These are phyloP conservation scores for Phrynosoma platyrhinos DNA, from an alignment of 2,113 vertebrate genomes.

Conservation along the genomic window DNA sequence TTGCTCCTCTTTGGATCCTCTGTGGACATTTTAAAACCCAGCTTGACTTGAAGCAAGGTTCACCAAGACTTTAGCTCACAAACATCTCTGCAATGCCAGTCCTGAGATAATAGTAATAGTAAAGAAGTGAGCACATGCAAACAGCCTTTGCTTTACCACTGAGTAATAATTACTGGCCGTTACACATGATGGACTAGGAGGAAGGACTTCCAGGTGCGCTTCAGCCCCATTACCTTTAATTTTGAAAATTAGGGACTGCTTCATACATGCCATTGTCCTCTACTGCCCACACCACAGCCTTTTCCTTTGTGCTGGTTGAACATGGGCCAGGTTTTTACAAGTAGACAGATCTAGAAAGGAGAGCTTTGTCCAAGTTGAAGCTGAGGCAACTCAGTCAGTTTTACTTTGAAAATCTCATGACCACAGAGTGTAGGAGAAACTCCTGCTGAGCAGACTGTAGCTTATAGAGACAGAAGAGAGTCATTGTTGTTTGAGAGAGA, in stretches of 20 bases:
- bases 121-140: neutral
- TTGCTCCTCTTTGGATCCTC: neutral
- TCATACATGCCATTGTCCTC: neutral
- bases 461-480: neutral
- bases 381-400: neutral
- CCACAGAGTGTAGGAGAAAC: neutral
- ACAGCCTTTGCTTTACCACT: neutral
- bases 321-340: neutral
- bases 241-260: neutral
- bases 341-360: neutral
- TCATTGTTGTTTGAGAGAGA: neutral
- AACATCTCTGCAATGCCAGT: neutral
- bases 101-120: neutral
- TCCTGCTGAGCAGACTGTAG: neutral
- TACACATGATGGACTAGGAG: neutral
- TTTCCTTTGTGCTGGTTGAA: neutral
- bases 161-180: neutral
- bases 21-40: neutral
- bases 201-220: constrained; percentile 1
- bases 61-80: neutral
- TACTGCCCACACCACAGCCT: neutral
- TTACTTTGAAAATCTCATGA: neutral
- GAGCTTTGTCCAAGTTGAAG: neutral
- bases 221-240: neutral
- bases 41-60: neutral